Conservation (phyloP, 2,113 vertebrate genomes). For the Pseudorhombus dupliciocellatus region DNA sequence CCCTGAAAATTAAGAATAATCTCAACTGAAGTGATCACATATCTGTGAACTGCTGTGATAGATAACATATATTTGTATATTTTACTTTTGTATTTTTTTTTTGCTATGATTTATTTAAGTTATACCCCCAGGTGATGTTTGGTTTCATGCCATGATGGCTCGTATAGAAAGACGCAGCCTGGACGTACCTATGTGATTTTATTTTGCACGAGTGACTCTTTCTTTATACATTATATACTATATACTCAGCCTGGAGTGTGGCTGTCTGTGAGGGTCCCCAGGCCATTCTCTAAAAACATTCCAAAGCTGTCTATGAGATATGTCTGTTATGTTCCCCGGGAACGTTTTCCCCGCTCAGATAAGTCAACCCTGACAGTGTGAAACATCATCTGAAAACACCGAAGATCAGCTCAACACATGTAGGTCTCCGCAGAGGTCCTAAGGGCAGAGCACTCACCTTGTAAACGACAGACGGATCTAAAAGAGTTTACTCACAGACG, state of each 20-base stretch:
- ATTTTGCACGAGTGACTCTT: background rate
- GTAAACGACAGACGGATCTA: conserved; percentile 66
- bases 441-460: conserved; percentile 61
- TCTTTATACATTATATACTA: background rate
- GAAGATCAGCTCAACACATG: conserved; percentile 67
- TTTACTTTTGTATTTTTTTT: too few relatives aligned
- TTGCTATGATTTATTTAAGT: background rate
- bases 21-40: too few relatives aligned
- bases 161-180: background rate
- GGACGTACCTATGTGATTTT: background rate
- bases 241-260: background rate
- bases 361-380: conserved; percentile 76
- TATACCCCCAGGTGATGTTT: background rate
- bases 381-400: conserved; percentile 73
- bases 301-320: conserved; percentile 63
- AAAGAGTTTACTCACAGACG: conserved; percentile 31
- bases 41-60: too few relatives aligned
- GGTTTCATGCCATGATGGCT: background rate
- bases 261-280: conserved; percentile 38
- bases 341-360: conserved; percentile 62
- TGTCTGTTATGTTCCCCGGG: conserved; percentile 70
- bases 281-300: conserved; percentile 73
- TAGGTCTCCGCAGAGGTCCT: conserved; percentile 68
- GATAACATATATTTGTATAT: too few relatives aligned
- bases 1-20: too few relatives aligned